Evolutionary conservation across 1,140 invertebrate species (phyloP), one percentile per base, ranked within the genome.

Genomic region (Nephila pilipes): DNA sequence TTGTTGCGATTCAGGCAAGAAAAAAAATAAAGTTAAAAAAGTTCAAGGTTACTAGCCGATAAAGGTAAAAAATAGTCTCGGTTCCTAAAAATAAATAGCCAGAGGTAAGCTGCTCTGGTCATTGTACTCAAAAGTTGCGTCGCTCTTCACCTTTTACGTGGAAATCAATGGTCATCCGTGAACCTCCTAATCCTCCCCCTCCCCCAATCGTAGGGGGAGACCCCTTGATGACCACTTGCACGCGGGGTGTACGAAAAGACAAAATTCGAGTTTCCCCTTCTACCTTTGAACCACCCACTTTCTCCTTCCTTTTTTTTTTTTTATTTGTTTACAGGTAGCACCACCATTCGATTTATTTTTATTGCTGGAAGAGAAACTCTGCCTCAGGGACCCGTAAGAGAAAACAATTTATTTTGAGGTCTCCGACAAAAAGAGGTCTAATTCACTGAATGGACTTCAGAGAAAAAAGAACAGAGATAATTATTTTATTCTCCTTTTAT

Each of bases 81-180:
- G 32, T 8, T 36, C 46, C 57, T 25, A 83, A 83, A 83, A 83
- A 83, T 54, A 55, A 18, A 83, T 14, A 16, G 32, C 18, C 4
- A 8, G 20, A 60, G 20, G 32, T 4, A 36, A 4, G 29, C 85
- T 54, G 69, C 80, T 54, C 69, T 80, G 88, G 25, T 57, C 88
- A 80, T 90, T 90, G 88, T 90, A 22, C 10, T 87, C 46, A 12
- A n/a, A n/a, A 89, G 69, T 90, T 90, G 88, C 75, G 88, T 90
- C 88, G 88, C 38, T 90, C 55, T 58, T 57, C 46, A 90, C 54
- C 75, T 90, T 90, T 80, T 54, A 57, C 46, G 32, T 32, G 60
- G 20, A 75, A 88, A 90, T 90, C 88, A 90, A 79, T 90, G 88
- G 88, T 90, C 88, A 90, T 58, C 54, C 75, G 65, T 81, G 36